Base-by-base conservation (phyloP, 1,140 invertebrate genomes). In the Eubasilissa regina region DNA sequence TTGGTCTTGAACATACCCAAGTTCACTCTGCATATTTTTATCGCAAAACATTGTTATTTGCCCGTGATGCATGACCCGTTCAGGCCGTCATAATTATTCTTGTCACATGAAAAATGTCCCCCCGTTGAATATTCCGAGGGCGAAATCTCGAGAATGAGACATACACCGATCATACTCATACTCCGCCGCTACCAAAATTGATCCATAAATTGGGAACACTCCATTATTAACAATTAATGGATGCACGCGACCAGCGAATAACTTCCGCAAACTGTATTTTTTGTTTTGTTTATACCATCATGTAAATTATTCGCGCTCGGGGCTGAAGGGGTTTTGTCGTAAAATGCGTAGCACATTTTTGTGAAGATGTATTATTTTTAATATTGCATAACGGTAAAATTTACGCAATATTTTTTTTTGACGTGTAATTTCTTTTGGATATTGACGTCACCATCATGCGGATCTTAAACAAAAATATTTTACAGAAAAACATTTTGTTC, bases 171-270 rank as follows among this genome's bases (percentile, higher is more conserved):
- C 35, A 19, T 21, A 55, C n/a, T 10, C n/a, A 55, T 55, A 21
- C 45, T 70, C 66, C n/a, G 11, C 17, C 10, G 35, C 45, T 64
- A 25, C 60, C 25, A 35, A 64, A 51, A 76, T 51, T 45, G 60
- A 64, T 66, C 56, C 56, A 76, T 76, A 64, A 76, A 76, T 76
- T 45, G 58, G 64, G 25, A 45, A 8, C 51, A 56, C 60, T 64
- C 56, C 55, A 66, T 76, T 76, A 76, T 64, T 76, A 76, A 62
- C 56, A 76, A 76, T 66, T 60, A 75, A 75, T 75, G 73, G 25
- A n/a, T 47, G 43, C 73, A 75, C 73, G 73, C 55, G 55, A 75
- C 73, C 48, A 47, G 21, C 51, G 44, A 25, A 53, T 35, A 44
- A 75, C 73, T 75, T 75, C 73, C 73, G 53, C 55, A 75, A 75